These are phyloP conservation scores for Spodoptera littoralis DNA, from an alignment of 2,888 invertebrate species.

Conservation along the genomic window DNA sequence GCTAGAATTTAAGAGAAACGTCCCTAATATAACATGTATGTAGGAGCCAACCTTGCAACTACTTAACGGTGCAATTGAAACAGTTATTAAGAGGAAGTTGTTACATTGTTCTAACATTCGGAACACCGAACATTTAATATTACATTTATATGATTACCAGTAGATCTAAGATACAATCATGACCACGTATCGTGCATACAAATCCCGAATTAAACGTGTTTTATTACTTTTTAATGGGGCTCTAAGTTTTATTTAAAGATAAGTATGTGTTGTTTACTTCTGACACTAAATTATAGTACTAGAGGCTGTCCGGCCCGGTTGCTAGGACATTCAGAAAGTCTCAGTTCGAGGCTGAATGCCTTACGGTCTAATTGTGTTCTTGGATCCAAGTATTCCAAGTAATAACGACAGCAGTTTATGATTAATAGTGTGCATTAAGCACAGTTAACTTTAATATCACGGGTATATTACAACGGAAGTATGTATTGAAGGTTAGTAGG, in stretches of 20 bases:
- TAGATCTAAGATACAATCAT: constrained; percentile 26
- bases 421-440: constrained; percentile 21
- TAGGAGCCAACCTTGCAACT: constrained; percentile 46
- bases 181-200: constrained; percentile 27
- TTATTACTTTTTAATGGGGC: constrained; percentile 46
- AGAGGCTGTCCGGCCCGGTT: constrained; percentile 1
- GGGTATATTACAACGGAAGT: constrained; percentile 34
- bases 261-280: constrained; percentile 2
- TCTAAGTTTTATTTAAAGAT: constrained; percentile 22
- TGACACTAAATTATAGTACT: constrained; percentile 10
- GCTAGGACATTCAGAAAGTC: constrained; percentile 11
- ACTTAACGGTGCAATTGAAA: constrained; percentile 23
- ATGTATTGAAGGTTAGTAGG: constrained; percentile 45
- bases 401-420: constrained; percentile 7
- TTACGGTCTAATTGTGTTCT: constrained; percentile 38
- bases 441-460: constrained; percentile 32
- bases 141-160: constrained; percentile 43
- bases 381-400: constrained; percentile 10
- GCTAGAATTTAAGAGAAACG: constrained; percentile 21
- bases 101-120: constrained; percentile 32
- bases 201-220: constrained; percentile 32
- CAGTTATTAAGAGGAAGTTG: constrained; percentile 35
- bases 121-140: constrained; percentile 23
- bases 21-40: constrained; percentile 9
- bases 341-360: constrained; percentile 40